Evolutionary conservation across 92 coral and sea anemone species (phyloP).

Genomic region (Porites lobata): DNA sequence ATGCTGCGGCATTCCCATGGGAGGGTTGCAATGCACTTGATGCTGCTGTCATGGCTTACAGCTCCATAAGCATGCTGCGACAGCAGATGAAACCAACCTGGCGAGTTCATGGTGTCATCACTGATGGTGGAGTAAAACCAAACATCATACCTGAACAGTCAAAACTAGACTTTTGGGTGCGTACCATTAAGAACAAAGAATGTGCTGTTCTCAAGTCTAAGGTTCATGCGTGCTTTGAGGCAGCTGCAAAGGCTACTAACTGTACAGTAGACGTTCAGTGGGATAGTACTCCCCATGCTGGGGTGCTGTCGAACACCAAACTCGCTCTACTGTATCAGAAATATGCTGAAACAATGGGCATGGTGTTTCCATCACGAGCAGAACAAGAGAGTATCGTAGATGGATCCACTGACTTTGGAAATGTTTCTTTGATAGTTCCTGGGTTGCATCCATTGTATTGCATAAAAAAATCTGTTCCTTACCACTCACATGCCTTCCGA

Average conservation of each 20-base stretch:
- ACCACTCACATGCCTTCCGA: conserved; percentile 86
- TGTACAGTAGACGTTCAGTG: conserved; percentile 83
- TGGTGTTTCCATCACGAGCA: conserved; percentile 66
- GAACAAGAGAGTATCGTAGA: conserved; percentile 86
- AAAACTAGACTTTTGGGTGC: conserved; percentile 70
- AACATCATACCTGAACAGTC: conserved; percentile 87
- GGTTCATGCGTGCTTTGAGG: conserved; percentile 76
- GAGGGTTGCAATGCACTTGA: conserved; percentile 87
- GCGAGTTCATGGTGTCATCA: conserved; percentile 93
- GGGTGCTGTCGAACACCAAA: conserved; percentile 78
- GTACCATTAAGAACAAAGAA: conserved; percentile 79
- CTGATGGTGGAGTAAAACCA: conserved; percentile 88
- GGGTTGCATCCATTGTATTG: conserved; percentile 87
- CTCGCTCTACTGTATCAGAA: conserved; percentile 85
- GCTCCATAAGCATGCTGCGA: conserved; percentile 82
- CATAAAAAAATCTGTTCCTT: conserved; percentile 66
- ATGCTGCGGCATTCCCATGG: conserved; percentile 81
- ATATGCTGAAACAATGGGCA: conserved; percentile 78
- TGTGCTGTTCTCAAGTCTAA: conserved; percentile 62
- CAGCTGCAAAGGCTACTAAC: conserved; percentile 87
- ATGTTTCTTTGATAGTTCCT: conserved; percentile 89
- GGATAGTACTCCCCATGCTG: conserved; percentile 70
- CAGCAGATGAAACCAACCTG: conserved; percentile 96
- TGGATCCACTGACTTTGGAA: conserved; percentile 98
- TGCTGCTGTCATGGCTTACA: conserved; percentile 96